Evolutionary conservation across 2,797 vertebrate species (phyloP).

Genomic region (Knipowitschia caucasica): DNA sequence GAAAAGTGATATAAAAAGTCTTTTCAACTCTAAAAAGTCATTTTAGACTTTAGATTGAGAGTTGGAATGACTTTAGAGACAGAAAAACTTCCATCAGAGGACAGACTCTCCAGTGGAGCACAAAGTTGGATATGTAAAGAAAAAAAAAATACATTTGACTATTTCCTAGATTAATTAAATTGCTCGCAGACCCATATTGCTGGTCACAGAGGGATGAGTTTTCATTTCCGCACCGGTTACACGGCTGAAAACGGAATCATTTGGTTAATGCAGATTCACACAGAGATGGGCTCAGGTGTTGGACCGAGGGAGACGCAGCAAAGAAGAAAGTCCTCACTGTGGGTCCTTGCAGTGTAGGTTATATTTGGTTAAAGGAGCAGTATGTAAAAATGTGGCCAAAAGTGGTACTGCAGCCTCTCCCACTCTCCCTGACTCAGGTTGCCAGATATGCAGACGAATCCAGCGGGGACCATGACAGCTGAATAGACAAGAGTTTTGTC

Average conservation of each 20-base stretch:
- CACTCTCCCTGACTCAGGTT: too few species aligned
- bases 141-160: constrained; percentile 26
- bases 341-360: neutral
- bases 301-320: constrained; percentile 11
- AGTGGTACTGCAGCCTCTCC: too few species aligned
- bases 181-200: constrained; percentile 52
- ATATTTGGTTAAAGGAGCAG: too few species aligned
- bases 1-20: too few species aligned
- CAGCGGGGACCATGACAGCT: too few species aligned
- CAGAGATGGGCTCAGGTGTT: constrained; percentile 5
- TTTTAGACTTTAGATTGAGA: too few species aligned
- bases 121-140: constrained; percentile 22
- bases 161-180: constrained; percentile 55
- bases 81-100: constrained; percentile 23
- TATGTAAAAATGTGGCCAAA: too few species aligned
- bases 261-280: constrained; percentile 28
- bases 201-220: constrained; percentile 44
- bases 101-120: constrained; percentile 20
- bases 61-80: constrained; percentile 17
- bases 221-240: constrained; percentile 52
- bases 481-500: too few species aligned
- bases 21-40: too few species aligned
- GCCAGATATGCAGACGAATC: too few species aligned
- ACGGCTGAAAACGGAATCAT: constrained; percentile 59
- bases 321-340: neutral